Evolutionary conservation across 2,113 vertebrate species (phyloP).

Genomic region (Oophaga pumilio): DNA sequence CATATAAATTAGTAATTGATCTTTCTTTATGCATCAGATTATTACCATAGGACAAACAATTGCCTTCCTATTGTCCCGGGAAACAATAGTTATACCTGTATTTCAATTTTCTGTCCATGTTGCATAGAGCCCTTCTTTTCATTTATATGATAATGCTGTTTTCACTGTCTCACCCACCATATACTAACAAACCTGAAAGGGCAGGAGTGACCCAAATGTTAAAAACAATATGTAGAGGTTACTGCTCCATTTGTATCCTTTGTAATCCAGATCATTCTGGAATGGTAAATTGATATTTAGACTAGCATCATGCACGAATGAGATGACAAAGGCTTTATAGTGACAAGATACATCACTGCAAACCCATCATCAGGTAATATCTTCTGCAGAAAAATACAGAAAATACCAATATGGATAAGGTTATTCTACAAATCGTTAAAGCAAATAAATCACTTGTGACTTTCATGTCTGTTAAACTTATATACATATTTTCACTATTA

Average conservation of each 20-base stretch:
- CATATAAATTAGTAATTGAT: neutral
- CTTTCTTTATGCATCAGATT: conserved; percentile 13
- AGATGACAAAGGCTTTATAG: neutral
- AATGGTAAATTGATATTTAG: conserved; percentile 52
- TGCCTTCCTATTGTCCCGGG: conserved; percentile 26
- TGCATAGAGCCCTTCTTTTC: conserved; percentile 43
- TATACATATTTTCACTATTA: neutral
- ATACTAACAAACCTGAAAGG: conserved; percentile 17
- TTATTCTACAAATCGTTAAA: neutral
- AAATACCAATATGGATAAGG: neutral
- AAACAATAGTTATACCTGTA: conserved; percentile 28
- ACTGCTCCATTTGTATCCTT: conserved; percentile 28
- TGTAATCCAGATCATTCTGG: conserved; percentile 35
- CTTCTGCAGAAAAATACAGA: neutral
- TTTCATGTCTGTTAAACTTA: neutral
- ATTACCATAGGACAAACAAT: conserved; percentile 1
- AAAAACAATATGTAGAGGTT: conserved; percentile 35
- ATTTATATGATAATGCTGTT: conserved; percentile 52
- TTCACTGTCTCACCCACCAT: neutral
- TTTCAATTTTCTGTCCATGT: conserved; percentile 43
- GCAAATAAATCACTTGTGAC: neutral
- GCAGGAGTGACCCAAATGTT: conserved; percentile 10
- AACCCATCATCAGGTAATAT: neutral
- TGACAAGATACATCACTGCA: neutral
- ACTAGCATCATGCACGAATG: neutral